Evolutionary conservation across 2,888 invertebrate genomes (phyloP).

Genomic region (Heteromurus nitidus): DNA sequence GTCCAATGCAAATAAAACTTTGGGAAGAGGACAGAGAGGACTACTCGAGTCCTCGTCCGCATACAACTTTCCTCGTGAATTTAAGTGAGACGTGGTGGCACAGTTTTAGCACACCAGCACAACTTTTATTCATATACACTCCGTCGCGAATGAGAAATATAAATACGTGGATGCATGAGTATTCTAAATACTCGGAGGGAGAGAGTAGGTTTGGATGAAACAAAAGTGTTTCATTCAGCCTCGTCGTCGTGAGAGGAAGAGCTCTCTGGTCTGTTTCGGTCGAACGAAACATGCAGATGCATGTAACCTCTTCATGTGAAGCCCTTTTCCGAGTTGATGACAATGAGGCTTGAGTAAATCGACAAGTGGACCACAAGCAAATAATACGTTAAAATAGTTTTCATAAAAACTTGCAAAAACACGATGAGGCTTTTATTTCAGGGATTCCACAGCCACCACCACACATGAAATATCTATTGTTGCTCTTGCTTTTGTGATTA

Average conservation of each 20-base stretch:
- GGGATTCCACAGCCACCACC: too few species aligned
- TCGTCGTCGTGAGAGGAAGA: too few species aligned
- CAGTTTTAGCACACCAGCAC: not conserved
- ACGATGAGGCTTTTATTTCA: not conserved
- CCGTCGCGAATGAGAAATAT: too few species aligned
- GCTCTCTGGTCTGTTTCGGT: too few species aligned
- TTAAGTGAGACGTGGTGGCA: constrained; percentile 11
- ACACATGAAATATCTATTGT: not conserved
- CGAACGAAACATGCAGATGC: too few species aligned
- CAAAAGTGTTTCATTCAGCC: too few species aligned
- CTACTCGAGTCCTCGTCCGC: constrained; percentile 1
- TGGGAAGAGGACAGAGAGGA: not conserved
- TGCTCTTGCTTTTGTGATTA: not conserved
- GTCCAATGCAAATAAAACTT: constrained; percentile 15
- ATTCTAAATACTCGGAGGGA: too few species aligned
- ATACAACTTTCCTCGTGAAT: constrained; percentile 30
- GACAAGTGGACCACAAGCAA: constrained; percentile 48
- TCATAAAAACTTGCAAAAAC: constrained; percentile 10
- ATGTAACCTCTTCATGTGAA: too few species aligned
- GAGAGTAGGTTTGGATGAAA: not conserved
- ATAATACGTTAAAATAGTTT: constrained; percentile 29
- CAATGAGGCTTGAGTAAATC: constrained; percentile 47
- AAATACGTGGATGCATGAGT: too few species aligned
- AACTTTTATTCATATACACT: not conserved
- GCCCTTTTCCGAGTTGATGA: too few species aligned